Evolutionary conservation across 2,888 invertebrate species (phyloP).

Genomic region (Cotesia congregata): DNA sequence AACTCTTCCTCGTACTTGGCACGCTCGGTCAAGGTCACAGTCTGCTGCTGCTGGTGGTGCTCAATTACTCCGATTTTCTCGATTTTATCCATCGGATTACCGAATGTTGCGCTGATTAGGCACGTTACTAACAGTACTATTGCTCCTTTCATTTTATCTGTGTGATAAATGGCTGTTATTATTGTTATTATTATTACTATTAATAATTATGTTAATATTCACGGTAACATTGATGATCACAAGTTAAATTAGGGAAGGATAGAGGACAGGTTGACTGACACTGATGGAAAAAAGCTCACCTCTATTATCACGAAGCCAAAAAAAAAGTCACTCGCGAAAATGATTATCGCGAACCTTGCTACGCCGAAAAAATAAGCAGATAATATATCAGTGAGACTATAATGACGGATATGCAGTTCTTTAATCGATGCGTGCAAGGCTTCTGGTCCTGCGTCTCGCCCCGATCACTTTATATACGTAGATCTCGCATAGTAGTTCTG

Average conservation of each 20-base stretch:
- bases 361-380: not conserved
- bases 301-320: constrained; percentile 1
- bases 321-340: not conserved
- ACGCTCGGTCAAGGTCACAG: constrained; percentile 63
- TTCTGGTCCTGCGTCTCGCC: constrained; percentile 68
- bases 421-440: constrained; percentile 60
- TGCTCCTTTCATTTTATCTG: constrained; percentile 57
- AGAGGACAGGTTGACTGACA: not conserved
- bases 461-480: constrained; percentile 69
- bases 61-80: constrained; percentile 65
- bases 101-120: constrained; percentile 53
- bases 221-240: too few relatives aligned
- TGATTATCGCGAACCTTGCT: not conserved
- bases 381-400: not conserved
- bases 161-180: too few relatives aligned
- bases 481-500: constrained; percentile 61
- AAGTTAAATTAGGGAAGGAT: too few relatives aligned
- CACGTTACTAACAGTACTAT: constrained; percentile 54
- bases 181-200: too few relatives aligned
- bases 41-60: constrained; percentile 54
- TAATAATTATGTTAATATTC: not conserved
- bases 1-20: constrained; percentile 78
- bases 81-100: constrained; percentile 65
- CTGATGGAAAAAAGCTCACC: not conserved
- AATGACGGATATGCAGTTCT: constrained; percentile 23